Evolutionary conservation across 2,113 vertebrate species (phyloP).

Genomic region (Polyodon spathula): DNA sequence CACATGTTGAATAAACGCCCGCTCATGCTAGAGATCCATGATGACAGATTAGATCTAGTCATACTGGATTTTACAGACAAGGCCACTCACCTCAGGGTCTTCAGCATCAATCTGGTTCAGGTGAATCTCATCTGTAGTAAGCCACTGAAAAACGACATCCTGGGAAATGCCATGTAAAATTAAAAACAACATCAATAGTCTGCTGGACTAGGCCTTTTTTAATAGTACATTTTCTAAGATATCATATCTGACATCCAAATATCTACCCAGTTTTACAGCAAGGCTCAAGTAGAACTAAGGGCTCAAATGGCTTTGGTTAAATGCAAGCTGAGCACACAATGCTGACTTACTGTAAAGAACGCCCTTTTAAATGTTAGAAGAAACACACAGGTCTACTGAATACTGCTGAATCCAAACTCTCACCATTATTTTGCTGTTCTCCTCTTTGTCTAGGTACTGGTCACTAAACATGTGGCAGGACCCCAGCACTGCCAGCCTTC

Average conservation of each 20-base stretch:
- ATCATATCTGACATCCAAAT: no score
- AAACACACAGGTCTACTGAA: no score
- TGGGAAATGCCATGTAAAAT: slow-evolving; percentile 35
- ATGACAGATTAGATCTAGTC: not conserved
- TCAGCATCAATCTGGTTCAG: slow-evolving; percentile 90
- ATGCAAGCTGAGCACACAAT: no score
- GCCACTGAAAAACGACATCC: slow-evolving; percentile 95
- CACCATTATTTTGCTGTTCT: slow-evolving; percentile 92
- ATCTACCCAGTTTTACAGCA: no score
- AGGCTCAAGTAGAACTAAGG: no score
- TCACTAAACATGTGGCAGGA: slow-evolving; percentile 96
- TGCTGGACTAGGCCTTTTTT: no score
- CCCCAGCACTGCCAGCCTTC: slow-evolving; percentile 82
- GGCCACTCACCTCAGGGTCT: slow-evolving; percentile 77
- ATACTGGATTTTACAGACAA: not conserved
- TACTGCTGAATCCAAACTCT: slow-evolving; percentile 17
- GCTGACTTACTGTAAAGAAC: no score
- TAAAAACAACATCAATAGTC: not conserved
- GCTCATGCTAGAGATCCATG: no score
- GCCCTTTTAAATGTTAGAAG: no score
- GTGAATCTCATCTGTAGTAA: slow-evolving; percentile 76
- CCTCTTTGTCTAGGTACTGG: slow-evolving; percentile 94
- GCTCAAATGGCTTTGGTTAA: no score
- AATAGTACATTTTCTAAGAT: no score
- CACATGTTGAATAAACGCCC: no score